Evolutionary conservation across 2,113 vertebrate species (phyloP).

Genomic region (Dicaeum eximium): DNA sequence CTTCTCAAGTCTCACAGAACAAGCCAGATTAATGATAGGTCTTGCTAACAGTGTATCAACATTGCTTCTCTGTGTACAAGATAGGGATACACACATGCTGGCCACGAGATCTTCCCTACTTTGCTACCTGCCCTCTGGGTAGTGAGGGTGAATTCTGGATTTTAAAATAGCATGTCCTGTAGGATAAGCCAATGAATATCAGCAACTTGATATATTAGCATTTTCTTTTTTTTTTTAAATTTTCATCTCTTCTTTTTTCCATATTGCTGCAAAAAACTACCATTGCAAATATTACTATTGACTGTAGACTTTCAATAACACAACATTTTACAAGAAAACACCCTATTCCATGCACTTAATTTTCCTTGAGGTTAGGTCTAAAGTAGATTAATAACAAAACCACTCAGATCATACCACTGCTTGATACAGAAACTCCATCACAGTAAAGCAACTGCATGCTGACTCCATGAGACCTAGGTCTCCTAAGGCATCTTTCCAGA

Average conservation of each 20-base stretch:
- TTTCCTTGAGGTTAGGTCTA: background rate
- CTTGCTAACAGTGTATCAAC: background rate
- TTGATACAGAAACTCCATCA: background rate
- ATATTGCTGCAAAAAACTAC: background rate
- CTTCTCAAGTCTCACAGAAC: background rate
- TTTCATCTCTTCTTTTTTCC: background rate
- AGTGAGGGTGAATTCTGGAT: background rate
- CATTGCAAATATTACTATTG: background rate
- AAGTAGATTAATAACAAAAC: background rate
- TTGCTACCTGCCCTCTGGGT: background rate
- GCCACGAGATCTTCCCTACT: background rate
- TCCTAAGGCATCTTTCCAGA: background rate
- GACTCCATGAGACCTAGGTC: background rate
- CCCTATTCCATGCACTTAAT: background rate
- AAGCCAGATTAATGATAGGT: background rate
- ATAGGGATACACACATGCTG: background rate
- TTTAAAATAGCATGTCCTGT: background rate
- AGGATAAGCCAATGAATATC: background rate
- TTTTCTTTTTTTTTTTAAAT: background rate
- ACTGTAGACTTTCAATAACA: background rate
- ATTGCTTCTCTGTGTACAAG: background rate
- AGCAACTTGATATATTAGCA: background rate
- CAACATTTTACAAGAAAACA: background rate
- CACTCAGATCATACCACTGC: background rate
- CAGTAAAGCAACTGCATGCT: background rate